These are phyloP conservation scores for Poecile atricapillus DNA, from an alignment of 2,113 vertebrate species.

Conservation along the genomic window DNA sequence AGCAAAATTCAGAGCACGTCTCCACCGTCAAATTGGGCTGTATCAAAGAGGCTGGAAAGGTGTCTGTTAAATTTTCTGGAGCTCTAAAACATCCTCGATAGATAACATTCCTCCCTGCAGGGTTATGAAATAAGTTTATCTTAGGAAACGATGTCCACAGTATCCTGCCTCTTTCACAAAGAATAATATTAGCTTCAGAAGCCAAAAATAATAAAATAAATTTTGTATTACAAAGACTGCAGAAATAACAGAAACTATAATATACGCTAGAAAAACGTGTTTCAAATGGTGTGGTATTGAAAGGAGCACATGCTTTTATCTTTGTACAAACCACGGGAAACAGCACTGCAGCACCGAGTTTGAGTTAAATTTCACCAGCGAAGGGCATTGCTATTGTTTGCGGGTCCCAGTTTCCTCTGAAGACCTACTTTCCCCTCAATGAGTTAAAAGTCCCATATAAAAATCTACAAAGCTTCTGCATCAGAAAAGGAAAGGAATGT, in stretches of 20 bases:
- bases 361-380: not conserved
- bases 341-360: not conserved
- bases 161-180: not conserved
- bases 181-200: not conserved
- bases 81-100: slow-evolving; percentile 88
- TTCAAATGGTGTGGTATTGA: not conserved
- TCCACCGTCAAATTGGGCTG: slow-evolving; percentile 85
- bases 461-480: slow-evolving; percentile 13
- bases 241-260: not conserved
- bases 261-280: not conserved
- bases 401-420: not conserved
- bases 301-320: not conserved
- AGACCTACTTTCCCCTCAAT: not conserved
- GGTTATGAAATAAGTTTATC: slow-evolving; percentile 52
- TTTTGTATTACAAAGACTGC: not conserved
- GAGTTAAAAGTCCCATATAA: not conserved
- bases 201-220: not conserved
- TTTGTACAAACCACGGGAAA: not conserved
- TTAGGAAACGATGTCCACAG: not conserved
- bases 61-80: slow-evolving; percentile 75
- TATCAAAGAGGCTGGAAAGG: slow-evolving; percentile 77
- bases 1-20: slow-evolving; percentile 90
- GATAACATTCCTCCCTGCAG: slow-evolving; percentile 83
- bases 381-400: slow-evolving; percentile 33
- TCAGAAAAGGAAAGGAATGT: not conserved